Evolutionary conservation across 2,797 vertebrate species (phyloP), one percentile per base, ranked within the genome.

Genomic region (Hoplostethus mediterraneus): DNA sequence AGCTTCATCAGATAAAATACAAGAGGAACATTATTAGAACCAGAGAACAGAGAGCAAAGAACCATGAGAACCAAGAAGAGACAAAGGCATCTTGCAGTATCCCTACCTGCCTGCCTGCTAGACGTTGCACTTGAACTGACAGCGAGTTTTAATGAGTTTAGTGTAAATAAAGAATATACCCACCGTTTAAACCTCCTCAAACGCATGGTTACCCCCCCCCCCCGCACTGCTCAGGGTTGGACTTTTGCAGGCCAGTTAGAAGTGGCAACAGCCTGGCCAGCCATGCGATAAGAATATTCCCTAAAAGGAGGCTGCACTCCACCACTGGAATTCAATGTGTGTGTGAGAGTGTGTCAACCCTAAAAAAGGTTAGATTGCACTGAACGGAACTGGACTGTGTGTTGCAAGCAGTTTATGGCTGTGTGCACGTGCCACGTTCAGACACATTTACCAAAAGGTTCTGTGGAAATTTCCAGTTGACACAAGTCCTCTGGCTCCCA

Each of bases 251-350:
- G 60, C 44, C 28, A 49, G 60, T 36, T 61, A 47, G 30, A 61
- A 67, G 71, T 73, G 58, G 68, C 55, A 57, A 52, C 63, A 67
- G 59, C 72, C 33, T 53, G 47, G n/a, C 58, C 62, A 76, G 47
- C 64, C 77, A 82, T 66, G 82, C 77, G 71, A 63, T 71, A 58
- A 47, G 60, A 82, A 67, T 75, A 63, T 73, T 67, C 82, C 74
- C 72, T 82, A 81, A 78, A 82, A 79, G 80, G 74, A 73, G 40
- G 25, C 42, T 17, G 8, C 28, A 44, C 40, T 67, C 30, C 16
- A 25, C 45, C 54, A 45, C 30, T 45, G 45, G 33, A 56, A 56
- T 28, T 68, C 25, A 40, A 13, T 31, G 28, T 54, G 28, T 52
- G 51, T 28, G 48, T 51, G 48, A 21, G 33, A 5, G 33, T 36